Percentiles rank a stretch among this genome's conserved stretches.
Conservation (phyloP, 2,888 invertebrate genomes). For the Ceratothoa steindachneri region DNA sequence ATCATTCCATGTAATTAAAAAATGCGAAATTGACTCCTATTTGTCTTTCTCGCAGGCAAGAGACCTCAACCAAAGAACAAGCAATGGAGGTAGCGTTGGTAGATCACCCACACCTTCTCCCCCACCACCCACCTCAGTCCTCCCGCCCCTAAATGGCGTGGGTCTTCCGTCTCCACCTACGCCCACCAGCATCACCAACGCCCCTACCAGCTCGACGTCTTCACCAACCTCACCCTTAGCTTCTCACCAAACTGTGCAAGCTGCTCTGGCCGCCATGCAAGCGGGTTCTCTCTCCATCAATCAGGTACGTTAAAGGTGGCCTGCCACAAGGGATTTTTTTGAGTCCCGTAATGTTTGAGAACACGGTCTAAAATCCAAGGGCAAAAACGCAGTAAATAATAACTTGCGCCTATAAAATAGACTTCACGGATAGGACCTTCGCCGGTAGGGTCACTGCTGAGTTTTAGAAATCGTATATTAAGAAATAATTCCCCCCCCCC, state of each 20-base stretch:
- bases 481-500: too few relatives aligned
- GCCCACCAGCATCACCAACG: slow-evolving; percentile 18
- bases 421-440: too few relatives aligned
- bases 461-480: too few relatives aligned
- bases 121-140: slow-evolving; percentile 27
- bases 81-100: slow-evolving; percentile 33
- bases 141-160: slow-evolving; percentile 18
- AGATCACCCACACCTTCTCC: slow-evolving; percentile 37
- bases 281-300: slow-evolving; percentile 55
- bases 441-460: too few relatives aligned
- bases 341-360: too few relatives aligned
- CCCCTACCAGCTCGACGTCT: slow-evolving; percentile 29
- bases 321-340: too few relatives aligned
- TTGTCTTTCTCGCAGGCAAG: slow-evolving; percentile 37
- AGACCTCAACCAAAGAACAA: slow-evolving; percentile 33
- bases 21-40: too few relatives aligned
- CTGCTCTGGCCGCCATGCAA: slow-evolving; percentile 55
- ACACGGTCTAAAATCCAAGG: too few relatives aligned
- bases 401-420: too few relatives aligned
- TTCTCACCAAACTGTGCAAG: slow-evolving; percentile 53
- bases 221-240: slow-evolving; percentile 47
- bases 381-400: too few relatives aligned
- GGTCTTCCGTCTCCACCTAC: slow-evolving; percentile 30
- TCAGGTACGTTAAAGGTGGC: slow-evolving; percentile 51
- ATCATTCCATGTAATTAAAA: too few relatives aligned